These are phyloP conservation scores for Drosophila chauvacae DNA, from an alignment of 1,140 invertebrate genomes.

Conservation along the genomic window DNA sequence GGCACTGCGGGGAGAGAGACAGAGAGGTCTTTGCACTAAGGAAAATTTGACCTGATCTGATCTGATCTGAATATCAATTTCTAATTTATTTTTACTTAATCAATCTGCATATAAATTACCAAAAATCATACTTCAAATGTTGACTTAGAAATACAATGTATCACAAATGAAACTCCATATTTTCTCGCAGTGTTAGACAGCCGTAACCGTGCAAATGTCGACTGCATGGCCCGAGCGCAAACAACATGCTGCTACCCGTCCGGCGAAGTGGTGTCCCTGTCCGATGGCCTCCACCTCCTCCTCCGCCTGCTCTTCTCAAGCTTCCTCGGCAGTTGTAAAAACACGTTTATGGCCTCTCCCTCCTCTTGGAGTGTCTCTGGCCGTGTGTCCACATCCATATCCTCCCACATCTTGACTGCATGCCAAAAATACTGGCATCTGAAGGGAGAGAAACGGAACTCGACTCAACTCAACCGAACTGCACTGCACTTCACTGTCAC, in stretches of 20 bases:
- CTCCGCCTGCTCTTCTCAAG: not conserved
- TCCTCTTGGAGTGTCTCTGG: constrained; percentile 19
- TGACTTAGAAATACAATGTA: not conserved
- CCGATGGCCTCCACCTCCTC: not conserved
- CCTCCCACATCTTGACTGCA: constrained; percentile 60
- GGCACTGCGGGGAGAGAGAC: not conserved
- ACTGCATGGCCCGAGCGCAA: constrained; percentile 58
- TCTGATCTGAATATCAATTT: too few relatives aligned
- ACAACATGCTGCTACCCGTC: constrained; percentile 72
- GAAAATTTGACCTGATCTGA: not conserved
- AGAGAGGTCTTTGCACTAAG: not conserved
- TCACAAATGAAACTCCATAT: fast-evolving
- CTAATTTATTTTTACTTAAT: not conserved
- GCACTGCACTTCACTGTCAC: constrained; percentile 53
- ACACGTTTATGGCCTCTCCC: constrained; percentile 68
- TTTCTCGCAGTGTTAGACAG: constrained; percentile 19
- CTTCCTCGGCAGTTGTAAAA: constrained; percentile 63
- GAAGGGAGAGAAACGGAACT: constrained; percentile 32
- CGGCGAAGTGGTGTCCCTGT: constrained; percentile 38
- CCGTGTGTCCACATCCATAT: constrained; percentile 24
- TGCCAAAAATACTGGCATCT: constrained; percentile 68
- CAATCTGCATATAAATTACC: not conserved
- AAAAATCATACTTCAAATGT: not conserved
- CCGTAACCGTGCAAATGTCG: constrained; percentile 69
- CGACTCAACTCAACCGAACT: constrained; percentile 38